phyloP scores from a whole-genome alignment of 2,888 invertebrate genomes.

The Diaprepes abbreviatus region DNA sequence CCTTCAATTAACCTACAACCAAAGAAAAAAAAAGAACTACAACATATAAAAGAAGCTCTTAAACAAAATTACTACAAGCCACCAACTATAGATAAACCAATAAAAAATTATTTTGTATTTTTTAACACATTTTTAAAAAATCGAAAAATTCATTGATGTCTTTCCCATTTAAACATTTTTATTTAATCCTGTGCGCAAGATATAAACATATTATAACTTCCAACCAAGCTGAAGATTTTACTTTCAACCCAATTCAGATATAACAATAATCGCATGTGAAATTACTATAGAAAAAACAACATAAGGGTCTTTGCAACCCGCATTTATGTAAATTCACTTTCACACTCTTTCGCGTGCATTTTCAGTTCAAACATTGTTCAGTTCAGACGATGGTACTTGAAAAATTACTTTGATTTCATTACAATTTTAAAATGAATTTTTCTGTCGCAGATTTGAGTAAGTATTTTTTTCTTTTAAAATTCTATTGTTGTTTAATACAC shows the following conservation, averaged over 20 bases:
- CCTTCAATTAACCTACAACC: too few species aligned
- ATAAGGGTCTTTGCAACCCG: slow-evolving; percentile 43
- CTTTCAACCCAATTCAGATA: slow-evolving; percentile 13
- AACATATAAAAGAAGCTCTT: too few species aligned
- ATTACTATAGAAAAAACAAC: slow-evolving; percentile 36
- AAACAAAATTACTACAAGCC: too few species aligned
- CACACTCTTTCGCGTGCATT: slow-evolving; percentile 24
- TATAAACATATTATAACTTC: too few species aligned
- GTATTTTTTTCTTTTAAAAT: not conserved
- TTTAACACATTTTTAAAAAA: too few species aligned
- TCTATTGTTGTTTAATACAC: too few species aligned
- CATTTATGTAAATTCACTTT: slow-evolving; percentile 44
- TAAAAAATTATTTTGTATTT: too few species aligned
- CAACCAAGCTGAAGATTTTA: not conserved
- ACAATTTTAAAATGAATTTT: slow-evolving; percentile 6
- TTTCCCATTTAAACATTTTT: too few species aligned
- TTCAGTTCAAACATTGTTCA: slow-evolving; percentile 23
- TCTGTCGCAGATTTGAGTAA: not conserved
- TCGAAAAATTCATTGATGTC: too few species aligned
- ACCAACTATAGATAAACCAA: too few species aligned
- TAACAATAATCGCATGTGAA: slow-evolving; percentile 17
- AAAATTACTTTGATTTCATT: not conserved
- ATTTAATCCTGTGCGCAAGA: too few species aligned
- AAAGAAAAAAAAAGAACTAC: too few species aligned
- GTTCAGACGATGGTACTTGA: not conserved